Evolutionary conservation across 2,797 vertebrate genomes (phyloP).

Genomic region (Propithecus perrieri): DNA sequence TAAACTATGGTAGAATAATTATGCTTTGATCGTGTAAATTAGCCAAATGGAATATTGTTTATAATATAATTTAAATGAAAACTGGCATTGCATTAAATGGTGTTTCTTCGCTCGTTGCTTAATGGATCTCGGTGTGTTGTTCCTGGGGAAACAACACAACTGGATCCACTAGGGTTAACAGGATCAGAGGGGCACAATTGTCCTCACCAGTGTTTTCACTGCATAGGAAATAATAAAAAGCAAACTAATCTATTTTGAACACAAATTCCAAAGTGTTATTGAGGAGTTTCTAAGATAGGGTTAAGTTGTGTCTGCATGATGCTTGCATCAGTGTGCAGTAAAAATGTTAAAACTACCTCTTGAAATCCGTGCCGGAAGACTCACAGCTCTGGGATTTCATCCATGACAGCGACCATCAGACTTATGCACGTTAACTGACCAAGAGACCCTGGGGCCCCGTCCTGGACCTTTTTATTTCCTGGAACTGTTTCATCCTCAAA

Average conservation of each 20-base stretch:
- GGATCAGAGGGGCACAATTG: neutral
- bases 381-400: neutral
- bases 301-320: neutral
- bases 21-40: constrained; percentile 73
- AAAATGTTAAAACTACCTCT: neutral
- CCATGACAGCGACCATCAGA: neutral
- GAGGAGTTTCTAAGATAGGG: constrained; percentile 1
- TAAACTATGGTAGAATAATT: constrained; percentile 66
- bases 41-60: constrained; percentile 72
- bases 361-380: neutral
- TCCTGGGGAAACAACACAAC: neutral
- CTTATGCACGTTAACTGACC: neutral
- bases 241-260: constrained; percentile 25
- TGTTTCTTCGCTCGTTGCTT: constrained; percentile 56
- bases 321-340: neutral
- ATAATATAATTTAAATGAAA: constrained; percentile 69
- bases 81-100: constrained; percentile 46
- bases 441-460: neutral
- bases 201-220: constrained; percentile 20
- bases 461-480: neutral
- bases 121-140: constrained; percentile 28
- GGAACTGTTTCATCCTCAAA: neutral
- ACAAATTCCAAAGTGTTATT: constrained; percentile 45
- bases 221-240: constrained; percentile 18
- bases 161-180: neutral